Percentiles rank a stretch among this genome's conserved stretches.
Conservation (phyloP, 1,140 invertebrate species). For the Dendrolimus punctatus region DNA sequence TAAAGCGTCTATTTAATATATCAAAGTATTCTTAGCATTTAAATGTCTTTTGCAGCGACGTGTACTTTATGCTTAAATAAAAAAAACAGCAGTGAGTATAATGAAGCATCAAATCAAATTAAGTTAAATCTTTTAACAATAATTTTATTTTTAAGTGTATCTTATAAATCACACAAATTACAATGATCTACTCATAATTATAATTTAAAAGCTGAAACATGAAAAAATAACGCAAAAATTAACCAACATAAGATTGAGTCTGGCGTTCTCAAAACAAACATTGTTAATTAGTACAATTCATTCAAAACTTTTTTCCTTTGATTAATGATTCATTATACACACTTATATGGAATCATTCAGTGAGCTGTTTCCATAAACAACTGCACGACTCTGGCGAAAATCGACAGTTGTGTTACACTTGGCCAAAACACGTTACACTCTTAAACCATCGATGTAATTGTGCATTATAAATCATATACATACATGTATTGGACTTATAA, state of each 20-base stretch:
- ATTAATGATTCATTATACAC: too few relatives aligned
- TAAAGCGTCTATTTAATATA: slow-evolving; percentile 60
- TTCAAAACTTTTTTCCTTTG: too few relatives aligned
- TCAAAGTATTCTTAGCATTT: slow-evolving; percentile 56
- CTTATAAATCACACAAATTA: neutral
- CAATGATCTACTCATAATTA: too few relatives aligned
- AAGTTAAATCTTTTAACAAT: slow-evolving; percentile 62
- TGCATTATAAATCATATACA: slow-evolving; percentile 55
- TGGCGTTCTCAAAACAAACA: too few relatives aligned
- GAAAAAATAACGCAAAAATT: too few relatives aligned
- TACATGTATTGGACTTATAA: slow-evolving; percentile 35
- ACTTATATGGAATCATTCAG: slow-evolving; percentile 34
- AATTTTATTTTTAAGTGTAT: slow-evolving; percentile 42
- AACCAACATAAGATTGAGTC: too few relatives aligned
- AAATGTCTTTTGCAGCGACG: slow-evolving; percentile 60
- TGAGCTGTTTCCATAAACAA: slow-evolving; percentile 2
- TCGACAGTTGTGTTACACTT: slow-evolving; percentile 9
- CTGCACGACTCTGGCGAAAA: slow-evolving; percentile 47
- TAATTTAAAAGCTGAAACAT: too few relatives aligned
- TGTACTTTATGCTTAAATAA: slow-evolving; percentile 57
- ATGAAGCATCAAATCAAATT: slow-evolving; percentile 10
- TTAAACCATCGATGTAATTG: slow-evolving; percentile 43
- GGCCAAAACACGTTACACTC: slow-evolving; percentile 12
- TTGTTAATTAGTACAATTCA: too few relatives aligned
- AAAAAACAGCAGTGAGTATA: slow-evolving; percentile 24